Percentiles rank a stretch among this genome's conserved stretches.
These are phyloP conservation scores for Lasiurus cinereus DNA, from an alignment of 2,113 vertebrate genomes.

Conservation along the genomic window DNA sequence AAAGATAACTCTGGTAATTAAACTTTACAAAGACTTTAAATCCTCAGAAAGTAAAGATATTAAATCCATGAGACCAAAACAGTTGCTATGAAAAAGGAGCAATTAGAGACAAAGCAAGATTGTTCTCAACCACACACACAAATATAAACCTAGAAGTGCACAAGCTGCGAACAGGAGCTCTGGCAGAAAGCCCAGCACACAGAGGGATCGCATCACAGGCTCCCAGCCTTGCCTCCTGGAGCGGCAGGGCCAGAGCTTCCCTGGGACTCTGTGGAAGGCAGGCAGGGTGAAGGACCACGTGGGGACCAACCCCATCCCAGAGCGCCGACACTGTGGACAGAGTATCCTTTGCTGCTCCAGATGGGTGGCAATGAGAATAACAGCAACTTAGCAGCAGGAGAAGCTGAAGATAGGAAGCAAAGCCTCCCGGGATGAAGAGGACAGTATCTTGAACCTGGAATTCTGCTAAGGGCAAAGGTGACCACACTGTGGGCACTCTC, in stretches of 20 bases:
- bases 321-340: too few species aligned
- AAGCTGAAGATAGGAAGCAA: neutral
- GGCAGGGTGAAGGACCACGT: neutral
- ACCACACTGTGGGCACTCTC: neutral
- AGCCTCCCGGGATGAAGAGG: neutral
- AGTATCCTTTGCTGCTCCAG: neutral
- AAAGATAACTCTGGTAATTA: neutral
- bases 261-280: too few species aligned
- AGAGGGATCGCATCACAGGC: too few species aligned
- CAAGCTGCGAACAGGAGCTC: too few species aligned
- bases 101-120: neutral
- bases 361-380: rapidly evolving
- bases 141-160: too few species aligned
- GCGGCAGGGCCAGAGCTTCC: too few species aligned
- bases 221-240: too few species aligned
- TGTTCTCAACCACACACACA: neutral
- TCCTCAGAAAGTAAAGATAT: neutral
- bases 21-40: neutral
- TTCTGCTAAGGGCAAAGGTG: neutral
- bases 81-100: neutral
- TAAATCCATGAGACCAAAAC: neutral
- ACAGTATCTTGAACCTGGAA: neutral
- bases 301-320: too few species aligned
- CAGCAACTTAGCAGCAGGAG: neutral
- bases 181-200: too few species aligned